Percentiles rank a stretch among this genome's conserved stretches.
Conservation (phyloP, 2,113 vertebrate species). For the Xiphorhynchus elegans region DNA sequence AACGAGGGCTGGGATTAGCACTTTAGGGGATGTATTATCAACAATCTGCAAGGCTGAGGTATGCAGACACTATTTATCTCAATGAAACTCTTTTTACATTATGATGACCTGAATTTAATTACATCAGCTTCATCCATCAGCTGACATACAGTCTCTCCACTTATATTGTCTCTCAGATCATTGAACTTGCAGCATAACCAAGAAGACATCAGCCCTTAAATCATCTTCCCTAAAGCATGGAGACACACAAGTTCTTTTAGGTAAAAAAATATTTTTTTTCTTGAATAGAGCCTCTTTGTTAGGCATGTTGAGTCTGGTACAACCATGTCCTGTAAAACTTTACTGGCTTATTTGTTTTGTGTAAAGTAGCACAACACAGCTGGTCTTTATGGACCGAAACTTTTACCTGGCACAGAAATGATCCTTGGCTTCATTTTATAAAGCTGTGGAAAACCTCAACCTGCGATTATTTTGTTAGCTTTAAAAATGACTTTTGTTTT, state of each 20-base stretch:
- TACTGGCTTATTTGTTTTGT: constrained; percentile 47
- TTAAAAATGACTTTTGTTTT: constrained; percentile 69
- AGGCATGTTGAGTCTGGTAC: constrained; percentile 31
- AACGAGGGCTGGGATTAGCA: background rate
- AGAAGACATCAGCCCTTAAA: constrained; percentile 49
- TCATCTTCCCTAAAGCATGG: constrained; percentile 20
- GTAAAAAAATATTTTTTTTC: constrained; percentile 16
- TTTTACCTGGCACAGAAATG: constrained; percentile 42
- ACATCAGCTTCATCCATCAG: constrained; percentile 56
- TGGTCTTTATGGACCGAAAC: constrained; percentile 24
- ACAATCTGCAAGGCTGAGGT: background rate
- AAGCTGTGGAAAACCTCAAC: constrained; percentile 56
- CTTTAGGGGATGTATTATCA: background rate
- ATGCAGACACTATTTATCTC: constrained; percentile 47
- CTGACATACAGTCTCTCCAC: constrained; percentile 44
- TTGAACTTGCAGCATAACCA: constrained; percentile 25
- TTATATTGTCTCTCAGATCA: constrained; percentile 32
- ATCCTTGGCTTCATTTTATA: constrained; percentile 47
- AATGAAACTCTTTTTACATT: constrained; percentile 14
- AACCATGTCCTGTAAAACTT: constrained; percentile 55
- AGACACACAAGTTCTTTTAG: constrained; percentile 34
- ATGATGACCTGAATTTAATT: constrained; percentile 49
- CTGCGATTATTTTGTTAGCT: constrained; percentile 69
- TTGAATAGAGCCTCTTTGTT: constrained; percentile 51
- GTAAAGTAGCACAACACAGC: constrained; percentile 44